Evolutionary conservation across 2,113 vertebrate genomes (phyloP), one percentile per base, ranked within the genome.

Genomic region (Odocoileus hemionus): DNA sequence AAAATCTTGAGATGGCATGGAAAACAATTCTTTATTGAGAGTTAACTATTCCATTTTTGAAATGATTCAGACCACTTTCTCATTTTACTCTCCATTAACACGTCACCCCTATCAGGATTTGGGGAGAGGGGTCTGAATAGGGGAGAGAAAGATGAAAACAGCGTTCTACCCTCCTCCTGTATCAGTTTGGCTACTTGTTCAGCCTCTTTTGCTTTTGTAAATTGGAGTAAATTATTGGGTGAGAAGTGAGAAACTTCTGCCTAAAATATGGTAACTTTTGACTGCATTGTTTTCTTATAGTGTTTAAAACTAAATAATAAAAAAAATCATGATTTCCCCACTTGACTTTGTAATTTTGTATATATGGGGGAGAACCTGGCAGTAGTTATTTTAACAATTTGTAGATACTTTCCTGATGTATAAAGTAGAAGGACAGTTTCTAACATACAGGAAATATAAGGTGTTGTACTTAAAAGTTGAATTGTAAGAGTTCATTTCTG

Each of bases 321-420:
- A 93, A 43, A 91, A 91, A 25, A 43, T 70, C 9, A 39, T 70
- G n/a, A 39, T 70, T 70, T 70, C 67, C 19, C 33, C 43, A 39
- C 21, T 58, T 14, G 33, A 67, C 58, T 54, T 28, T 84, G 28
- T 61, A 55, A 93, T 96, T 95, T 80, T 95, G 36, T 57, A 52
- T 84, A 61, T 94, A 97, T 98, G 95, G 55, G 79, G 28, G 88
- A 96, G 82, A 96, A 93, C 45, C 86, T 97, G 92, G 33, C 28
- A 11, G n/a, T 94, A 55, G 91, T 96, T 94, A 86, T 94, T 91
- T 96, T 78, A 94, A 94, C 90, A 93, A 95, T 54, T 67, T 39
- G 43, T 47, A 30, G 28, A 16, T 70, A 39, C 61, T 96, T 92
- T 96, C 50, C 54, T 96, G 84, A 67, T 95, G 2, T 36, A 26